Evolutionary conservation across 2,113 vertebrate species (phyloP).

Genomic region (Rallus limicola): DNA sequence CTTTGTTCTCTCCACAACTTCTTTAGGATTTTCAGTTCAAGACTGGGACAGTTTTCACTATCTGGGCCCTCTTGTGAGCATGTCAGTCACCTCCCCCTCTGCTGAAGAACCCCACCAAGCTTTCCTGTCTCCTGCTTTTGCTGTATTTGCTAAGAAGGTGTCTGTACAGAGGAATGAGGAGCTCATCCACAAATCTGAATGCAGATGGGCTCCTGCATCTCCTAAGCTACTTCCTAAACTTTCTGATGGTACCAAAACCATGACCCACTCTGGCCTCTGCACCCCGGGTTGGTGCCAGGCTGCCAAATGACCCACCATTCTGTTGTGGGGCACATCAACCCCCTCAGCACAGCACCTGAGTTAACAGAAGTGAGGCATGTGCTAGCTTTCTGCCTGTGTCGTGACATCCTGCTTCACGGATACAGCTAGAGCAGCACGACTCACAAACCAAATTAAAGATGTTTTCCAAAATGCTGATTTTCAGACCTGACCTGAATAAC

Average conservation of each 20-base stretch:
- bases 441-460: background rate
- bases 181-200: fast-evolving
- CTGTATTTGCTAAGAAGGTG: background rate
- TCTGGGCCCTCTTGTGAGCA: background rate
- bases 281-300: background rate
- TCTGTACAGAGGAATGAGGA: background rate
- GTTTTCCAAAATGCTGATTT: background rate
- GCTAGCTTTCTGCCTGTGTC: background rate
- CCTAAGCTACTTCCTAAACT: background rate
- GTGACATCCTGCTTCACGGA: background rate
- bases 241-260: background rate
- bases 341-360: background rate
- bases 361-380: fast-evolving
- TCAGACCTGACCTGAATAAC: background rate
- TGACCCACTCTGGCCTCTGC: background rate
- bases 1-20: background rate
- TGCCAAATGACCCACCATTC: background rate
- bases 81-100: background rate
- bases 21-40: background rate
- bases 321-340: background rate
- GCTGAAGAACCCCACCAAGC: background rate
- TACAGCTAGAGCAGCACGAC: background rate
- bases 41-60: background rate
- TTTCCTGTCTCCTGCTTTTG: background rate
- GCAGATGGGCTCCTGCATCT: background rate